Evolutionary conservation across 2,797 vertebrate genomes (phyloP), one percentile per base, ranked within the genome.

Genomic region (Tapirus indicus): DNA sequence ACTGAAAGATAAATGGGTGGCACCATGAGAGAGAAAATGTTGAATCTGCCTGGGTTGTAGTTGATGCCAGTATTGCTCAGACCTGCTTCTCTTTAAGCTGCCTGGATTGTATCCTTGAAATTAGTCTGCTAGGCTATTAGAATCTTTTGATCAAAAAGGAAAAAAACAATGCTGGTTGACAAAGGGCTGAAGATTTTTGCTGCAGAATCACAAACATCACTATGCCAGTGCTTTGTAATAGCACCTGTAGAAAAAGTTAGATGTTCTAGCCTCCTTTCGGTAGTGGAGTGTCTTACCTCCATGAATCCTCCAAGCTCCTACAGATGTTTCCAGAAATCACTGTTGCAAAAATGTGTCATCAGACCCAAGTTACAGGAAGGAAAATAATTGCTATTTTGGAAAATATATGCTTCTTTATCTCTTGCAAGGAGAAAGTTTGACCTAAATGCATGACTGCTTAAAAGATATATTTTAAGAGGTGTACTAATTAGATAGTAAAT

Each of bases 391-490:
- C 56, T 94, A 12, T 86, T 96, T 94, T 89, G 58, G 60, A 91
- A 97, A 96, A 82, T 74, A 58, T 8, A 56, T 88, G 79, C 58
- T 95, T 68, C 88, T 94, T 86, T 92, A 68, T 93, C 52, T 96
- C 80, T 88, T 94, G 13, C 62, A 94, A 94, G 82, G 80, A 80
- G 21, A 60, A 92, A 38, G 11, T 83, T 86, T 96, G 80, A 88
- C 72, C 66, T 90, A 74, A 41, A 87, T 69, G 38, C 56, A 21
- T 84, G 82, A 90, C 41, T 88, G 13, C 38, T 75, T 86, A 87
- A 97, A 94, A 96, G 38, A 79, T 88, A 23, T 75, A 88, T 96
- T 95, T 97, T 95, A 97, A 95, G 85, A 92, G 54, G 47, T 97
- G 32, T 7, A 93, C 89, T 89, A 58, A 95, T 80, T 88, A 96